Evolutionary conservation across 2,113 vertebrate species (phyloP), one percentile per base, ranked within the genome.

Genomic region (Coryphaenoides rupestris): DNA sequence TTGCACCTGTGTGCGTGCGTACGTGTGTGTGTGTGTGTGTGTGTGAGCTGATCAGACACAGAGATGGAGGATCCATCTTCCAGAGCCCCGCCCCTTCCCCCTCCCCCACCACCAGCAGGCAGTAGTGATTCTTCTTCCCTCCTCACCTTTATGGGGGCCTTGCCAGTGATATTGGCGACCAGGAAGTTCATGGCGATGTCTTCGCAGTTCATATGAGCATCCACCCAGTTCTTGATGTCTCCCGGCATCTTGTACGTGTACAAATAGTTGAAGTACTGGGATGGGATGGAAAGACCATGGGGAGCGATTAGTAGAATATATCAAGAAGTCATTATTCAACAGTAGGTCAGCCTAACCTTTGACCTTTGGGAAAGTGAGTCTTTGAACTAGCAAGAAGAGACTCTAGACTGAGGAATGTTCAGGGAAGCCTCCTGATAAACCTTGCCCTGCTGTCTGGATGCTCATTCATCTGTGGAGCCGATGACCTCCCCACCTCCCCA

Each of bases 111-210:
- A 24, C 22, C 57, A 67, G 63, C 61, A 72, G 28, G 7, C 16
- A 53, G 21, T 19, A 5, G 47, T 50, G 47, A n/a, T 50, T 17
- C 1, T 17, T 47, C 12, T 47, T 50, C 13, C 13, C 6, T n/a
- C 47, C 15, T 16, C 85, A 98, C 96, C 96, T 99, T 99, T 85
- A 99, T 98, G 62, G 97, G 96, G 0, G 95, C 96, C 85, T 99
- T 99, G 63, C 96, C 96, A 0, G 96, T 99, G 81, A 98, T 93
- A 69, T 99, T 99, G 2, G 96, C 95, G 68, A 99, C 97, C 17
- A 99, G 90, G 79, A 99, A 99, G 82, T 98, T 98, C 95, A 99
- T 99, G 63, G 96, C 97, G 52, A 99, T 99, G 73, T 99, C 96
- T 84, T 98, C 96, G 76, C 96, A 99, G 83, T 98, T 98, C 96